Evolutionary conservation across 2,888 invertebrate species (phyloP), one percentile per base, ranked within the genome.

Genomic region (Drosophila melanosoma): DNA sequence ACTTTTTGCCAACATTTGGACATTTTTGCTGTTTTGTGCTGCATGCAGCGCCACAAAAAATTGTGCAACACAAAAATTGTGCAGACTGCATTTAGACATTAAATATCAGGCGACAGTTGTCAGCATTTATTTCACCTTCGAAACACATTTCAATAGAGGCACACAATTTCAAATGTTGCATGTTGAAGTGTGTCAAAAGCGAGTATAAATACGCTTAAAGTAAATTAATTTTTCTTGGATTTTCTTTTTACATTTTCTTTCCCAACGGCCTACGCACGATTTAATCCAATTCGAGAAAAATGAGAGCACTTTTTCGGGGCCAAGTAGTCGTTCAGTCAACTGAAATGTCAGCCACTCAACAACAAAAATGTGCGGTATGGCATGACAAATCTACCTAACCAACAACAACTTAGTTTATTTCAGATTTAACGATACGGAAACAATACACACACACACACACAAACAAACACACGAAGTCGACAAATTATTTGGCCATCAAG

Each of bases 401-500:
- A 56, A 26, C 54, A 60, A 11, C 53, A 63, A 11, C 74, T 52
- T 59, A 82, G 57, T 87, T 87, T 71, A 81, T 84, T 91, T 79
- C 72, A 67, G 79, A 78, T 77, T 89, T 86, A 89, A 91, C 89
- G 89, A 89, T 87, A 79, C 78, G 91, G 91, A 89, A 89, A 83
- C 66, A 80, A 86, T 23, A 45, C 15, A 23, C 45, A 45, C 2
- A 17, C 20, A 12, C 20, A 45, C 7, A n/a, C n/a, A n/a, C n/a
- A 42, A 11, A 20, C 45, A 54, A 8, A 15, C 36, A 79, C 74
- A 74, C 63, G 73, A 58, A 85, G 76, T 80, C 79, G 89, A 90
- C 87, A 91, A 91, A 89, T 89, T 84, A 90, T 89, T 90, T 91
- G 80, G 80, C 84, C 90, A 89, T 90, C 89, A 89, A 76, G 69